A percentile compares a stretch with the other conserved stretches of the same genome.
These are phyloP conservation scores for Chaunax sp. DNA, from an alignment of 2,797 vertebrate species.

Conservation along the genomic window DNA sequence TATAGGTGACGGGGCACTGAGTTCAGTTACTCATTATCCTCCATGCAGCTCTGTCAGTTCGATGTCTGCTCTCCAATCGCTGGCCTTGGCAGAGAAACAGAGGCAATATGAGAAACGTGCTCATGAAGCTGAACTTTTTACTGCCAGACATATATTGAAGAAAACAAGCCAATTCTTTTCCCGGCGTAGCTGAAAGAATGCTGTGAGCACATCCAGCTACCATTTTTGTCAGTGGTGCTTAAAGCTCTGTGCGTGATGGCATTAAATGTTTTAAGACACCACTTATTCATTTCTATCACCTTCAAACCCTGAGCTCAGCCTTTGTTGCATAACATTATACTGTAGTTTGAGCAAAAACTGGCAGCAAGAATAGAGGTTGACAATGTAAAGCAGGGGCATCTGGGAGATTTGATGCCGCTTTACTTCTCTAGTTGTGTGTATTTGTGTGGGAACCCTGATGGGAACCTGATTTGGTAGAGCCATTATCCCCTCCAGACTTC, in stretches of 20 bases:
- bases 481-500: conserved; percentile 70
- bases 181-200: conserved; percentile 27
- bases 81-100: conserved; percentile 28
- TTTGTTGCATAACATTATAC: conserved; percentile 44
- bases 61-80: conserved; percentile 31
- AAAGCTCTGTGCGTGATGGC: conserved; percentile 26
- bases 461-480: conserved; percentile 71
- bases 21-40: conserved; percentile 51
- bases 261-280: conserved; percentile 28
- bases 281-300: conserved; percentile 45
- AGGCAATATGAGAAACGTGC: conserved; percentile 34
- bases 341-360: conserved; percentile 6
- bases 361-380: conserved; percentile 12
- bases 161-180: conserved; percentile 38
- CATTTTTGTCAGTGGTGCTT: conserved; percentile 38
- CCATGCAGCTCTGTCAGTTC: conserved; percentile 33
- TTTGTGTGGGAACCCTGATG: conserved; percentile 64
- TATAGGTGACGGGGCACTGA: conserved; percentile 30
- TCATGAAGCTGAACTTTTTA: conserved; percentile 37
- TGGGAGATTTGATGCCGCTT: neutral
- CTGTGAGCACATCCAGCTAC: conserved; percentile 28
- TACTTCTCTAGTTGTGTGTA: conserved; percentile 16
- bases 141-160: conserved; percentile 30
- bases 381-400: too few relatives aligned
- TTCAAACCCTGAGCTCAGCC: conserved; percentile 40